Evolutionary conservation across 2,888 invertebrate genomes (phyloP).

Genomic region (Acanthosoma haemorrhoidale): DNA sequence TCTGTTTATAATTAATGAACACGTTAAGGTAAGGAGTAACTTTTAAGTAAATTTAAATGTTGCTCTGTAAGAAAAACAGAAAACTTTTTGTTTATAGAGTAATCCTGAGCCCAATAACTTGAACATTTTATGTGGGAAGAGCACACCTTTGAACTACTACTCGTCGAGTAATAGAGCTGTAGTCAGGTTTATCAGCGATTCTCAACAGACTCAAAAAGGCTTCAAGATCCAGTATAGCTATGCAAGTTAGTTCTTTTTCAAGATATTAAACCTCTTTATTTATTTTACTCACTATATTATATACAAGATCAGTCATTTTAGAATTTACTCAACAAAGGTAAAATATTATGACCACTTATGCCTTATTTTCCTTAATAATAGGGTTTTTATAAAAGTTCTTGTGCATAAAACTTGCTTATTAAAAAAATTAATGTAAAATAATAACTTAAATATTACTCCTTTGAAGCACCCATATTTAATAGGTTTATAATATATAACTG

Average conservation of each 20-base stretch:
- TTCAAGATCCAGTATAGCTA: constrained; percentile 60
- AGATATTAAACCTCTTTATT: neutral
- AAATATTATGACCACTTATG: too few relatives aligned
- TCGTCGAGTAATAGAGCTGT: constrained; percentile 28
- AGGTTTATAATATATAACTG: too few relatives aligned
- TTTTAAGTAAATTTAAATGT: too few relatives aligned
- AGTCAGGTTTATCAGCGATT: constrained; percentile 31
- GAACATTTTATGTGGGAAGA: constrained; percentile 29
- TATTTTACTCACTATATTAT: neutral
- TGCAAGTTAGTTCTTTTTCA: constrained; percentile 43
- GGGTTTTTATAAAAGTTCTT: too few relatives aligned
- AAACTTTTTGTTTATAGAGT: constrained; percentile 11
- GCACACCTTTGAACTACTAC: constrained; percentile 26
- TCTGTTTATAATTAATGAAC: too few relatives aligned
- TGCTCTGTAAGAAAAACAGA: neutral
- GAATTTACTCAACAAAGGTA: too few relatives aligned
- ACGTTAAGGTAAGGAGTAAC: too few relatives aligned
- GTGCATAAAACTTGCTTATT: too few relatives aligned
- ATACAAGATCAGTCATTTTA: neutral
- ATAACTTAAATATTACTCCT: too few relatives aligned
- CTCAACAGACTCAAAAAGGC: constrained; percentile 51
- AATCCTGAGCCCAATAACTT: neutral
- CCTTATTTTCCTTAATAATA: too few relatives aligned
- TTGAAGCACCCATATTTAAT: too few relatives aligned
- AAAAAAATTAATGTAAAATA: too few relatives aligned